Conservation (phyloP, 1,140 invertebrate species). For the Monomorium pharaonis region DNA sequence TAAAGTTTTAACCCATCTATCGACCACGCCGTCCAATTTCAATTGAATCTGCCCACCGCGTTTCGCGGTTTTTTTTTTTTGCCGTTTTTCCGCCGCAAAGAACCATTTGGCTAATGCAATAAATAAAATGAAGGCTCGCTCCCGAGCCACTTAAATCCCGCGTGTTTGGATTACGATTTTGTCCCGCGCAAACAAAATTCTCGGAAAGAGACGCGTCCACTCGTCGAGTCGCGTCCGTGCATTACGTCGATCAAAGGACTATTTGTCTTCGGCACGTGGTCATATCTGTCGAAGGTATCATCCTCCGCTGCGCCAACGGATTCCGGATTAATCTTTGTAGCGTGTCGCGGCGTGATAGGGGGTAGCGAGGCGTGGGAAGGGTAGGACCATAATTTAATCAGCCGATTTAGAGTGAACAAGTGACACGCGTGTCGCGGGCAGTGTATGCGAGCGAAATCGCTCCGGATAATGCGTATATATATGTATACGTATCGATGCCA, state of each 20-base stretch:
- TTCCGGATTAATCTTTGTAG: constrained; percentile 60
- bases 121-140: neutral
- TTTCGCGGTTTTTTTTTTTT: constrained; percentile 21
- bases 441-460: constrained; percentile 57
- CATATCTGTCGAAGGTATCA: constrained; percentile 42
- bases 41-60: constrained; percentile 28
- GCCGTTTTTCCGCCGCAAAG: no score
- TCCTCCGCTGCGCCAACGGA: constrained; percentile 20
- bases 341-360: neutral
- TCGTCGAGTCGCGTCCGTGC: neutral
- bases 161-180: neutral
- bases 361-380: neutral
- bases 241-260: constrained; percentile 32
- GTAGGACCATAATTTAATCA: constrained; percentile 56
- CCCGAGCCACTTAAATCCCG: neutral
- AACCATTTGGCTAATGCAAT: constrained; percentile 1
- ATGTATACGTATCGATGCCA: constrained; percentile 42
- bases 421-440: constrained; percentile 48
- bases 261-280: constrained; percentile 21
- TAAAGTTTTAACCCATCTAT: constrained; percentile 54
- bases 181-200: neutral
- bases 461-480: constrained; percentile 56
- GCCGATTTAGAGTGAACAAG: constrained; percentile 61
- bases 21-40: constrained; percentile 25
- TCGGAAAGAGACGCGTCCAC: neutral